Evolutionary conservation across 2,888 invertebrate genomes (phyloP), one percentile per base, ranked within the genome.

Genomic region (Griposia aprilina): DNA sequence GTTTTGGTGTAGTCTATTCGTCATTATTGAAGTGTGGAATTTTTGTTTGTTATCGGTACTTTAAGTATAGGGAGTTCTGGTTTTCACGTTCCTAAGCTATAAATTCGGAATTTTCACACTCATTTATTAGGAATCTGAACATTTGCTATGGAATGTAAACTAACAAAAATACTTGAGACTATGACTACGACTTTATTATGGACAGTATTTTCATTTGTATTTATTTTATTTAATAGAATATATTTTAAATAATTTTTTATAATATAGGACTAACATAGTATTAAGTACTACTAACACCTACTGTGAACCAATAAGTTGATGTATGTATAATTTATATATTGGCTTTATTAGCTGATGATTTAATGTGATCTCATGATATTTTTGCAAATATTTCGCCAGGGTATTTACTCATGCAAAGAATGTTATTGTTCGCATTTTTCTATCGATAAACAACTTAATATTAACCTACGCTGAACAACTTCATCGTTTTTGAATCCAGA

Each of bases 91-190:
- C 30, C 2, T 72, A 48, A n/a, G 30, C 30, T 30, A n/a, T 73
- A 73, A 74, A 74, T 57, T n/a, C n/a, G n/a, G n/a, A n/a, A n/a
- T n/a, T n/a, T n/a, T n/a, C 45, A 57, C 23, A 17, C 30, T 7
- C 11, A 74, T 30, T 55, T 10, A 52, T 52, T n/a, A 23, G 52
- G 30, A 52, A 52, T 52, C 23, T 30, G 23, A 68, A 36, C 10
- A 36, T 52, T 68, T 23, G 67, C 23, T 2, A 52, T 36, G 1
- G 15, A 68, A 68, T 68, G 8, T 30, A 23, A 50, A 30, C 26
- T 50, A 50, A 68, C 50, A 36, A 6, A 68, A 52, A 20, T 26
- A 45, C 45, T 1, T 45, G 45, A 45, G 45, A 45, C 45, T 41
- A 41, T 6, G 7, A 7, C 8, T 45, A 45, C 45, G 8, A 45